Conservation (phyloP, 2,888 invertebrate species). For the Apoderus coryli region DNA sequence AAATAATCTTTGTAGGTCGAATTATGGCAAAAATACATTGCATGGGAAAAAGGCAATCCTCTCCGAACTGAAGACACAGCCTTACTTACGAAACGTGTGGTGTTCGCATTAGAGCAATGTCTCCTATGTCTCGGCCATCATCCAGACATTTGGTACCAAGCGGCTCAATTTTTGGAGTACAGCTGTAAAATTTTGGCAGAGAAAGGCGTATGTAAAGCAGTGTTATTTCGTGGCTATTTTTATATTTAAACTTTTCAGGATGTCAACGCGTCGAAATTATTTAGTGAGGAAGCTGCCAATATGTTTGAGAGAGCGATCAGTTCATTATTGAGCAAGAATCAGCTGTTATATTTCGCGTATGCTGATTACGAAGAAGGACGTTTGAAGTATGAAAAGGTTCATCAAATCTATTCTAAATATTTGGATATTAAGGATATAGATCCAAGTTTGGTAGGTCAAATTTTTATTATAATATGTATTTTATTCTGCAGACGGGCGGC, state of each 20-base stretch:
- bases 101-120: conserved; percentile 98
- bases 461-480: not conserved
- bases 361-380: conserved; percentile 98
- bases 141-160: conserved; percentile 98
- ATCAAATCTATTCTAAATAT: conserved; percentile 87
- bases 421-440: conserved; percentile 82
- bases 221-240: conserved; percentile 3
- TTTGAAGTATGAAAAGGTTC: conserved; percentile 91
- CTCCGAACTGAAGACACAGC: conserved; percentile 92
- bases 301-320: conserved; percentile 91
- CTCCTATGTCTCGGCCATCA: conserved; percentile 92
- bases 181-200: conserved; percentile 87
- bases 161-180: conserved; percentile 91
- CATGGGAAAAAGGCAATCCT: conserved; percentile 95
- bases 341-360: conserved; percentile 92
- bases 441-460: conserved; percentile 69
- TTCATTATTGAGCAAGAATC: conserved; percentile 78
- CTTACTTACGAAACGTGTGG: conserved; percentile 81
- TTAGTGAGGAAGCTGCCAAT: conserved; percentile 88
- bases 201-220: conserved; percentile 85
- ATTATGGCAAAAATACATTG: conserved; percentile 96
- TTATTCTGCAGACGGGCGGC: too few species aligned
- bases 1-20: conserved; percentile 54
- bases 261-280: conserved; percentile 79
- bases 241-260: conserved; percentile 62